These are phyloP conservation scores for Stenchaetothrips biformis DNA, from an alignment of 2,888 invertebrate species.

Conservation along the genomic window DNA sequence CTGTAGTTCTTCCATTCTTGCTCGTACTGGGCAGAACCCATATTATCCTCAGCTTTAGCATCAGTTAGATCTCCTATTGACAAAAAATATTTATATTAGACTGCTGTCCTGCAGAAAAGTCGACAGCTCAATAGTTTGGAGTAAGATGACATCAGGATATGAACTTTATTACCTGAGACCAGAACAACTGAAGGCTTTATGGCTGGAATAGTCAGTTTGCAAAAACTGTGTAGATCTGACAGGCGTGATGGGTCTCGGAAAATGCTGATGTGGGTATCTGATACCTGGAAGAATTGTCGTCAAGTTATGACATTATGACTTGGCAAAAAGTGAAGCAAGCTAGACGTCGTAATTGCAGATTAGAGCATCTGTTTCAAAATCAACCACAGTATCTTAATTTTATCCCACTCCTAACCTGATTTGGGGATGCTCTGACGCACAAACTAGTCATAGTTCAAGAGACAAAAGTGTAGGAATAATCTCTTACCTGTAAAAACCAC, in stretches of 20 bases:
- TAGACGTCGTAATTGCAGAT: conserved; percentile 26
- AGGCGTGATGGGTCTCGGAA: conserved; percentile 70
- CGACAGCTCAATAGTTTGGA: background rate
- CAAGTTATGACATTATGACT: background rate
- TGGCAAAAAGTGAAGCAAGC: conserved; percentile 27
- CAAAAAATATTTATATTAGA: background rate
- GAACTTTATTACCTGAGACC: conserved; percentile 60
- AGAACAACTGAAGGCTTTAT: conserved; percentile 73
- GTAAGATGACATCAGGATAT: background rate
- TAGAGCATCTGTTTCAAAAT: conserved; percentile 33
- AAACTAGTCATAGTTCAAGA: background rate
- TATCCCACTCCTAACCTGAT: background rate
- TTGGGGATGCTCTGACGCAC: background rate
- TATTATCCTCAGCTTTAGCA: conserved; percentile 71
- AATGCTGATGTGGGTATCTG: conserved; percentile 84
- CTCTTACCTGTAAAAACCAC: conserved; percentile 71
- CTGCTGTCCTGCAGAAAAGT: background rate
- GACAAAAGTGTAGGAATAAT: conserved; percentile 24
- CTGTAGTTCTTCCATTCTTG: conserved; percentile 80
- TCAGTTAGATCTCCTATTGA: conserved; percentile 74
- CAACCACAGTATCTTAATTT: no score
- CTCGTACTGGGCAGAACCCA: conserved; percentile 74
- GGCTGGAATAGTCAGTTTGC: conserved; percentile 63
- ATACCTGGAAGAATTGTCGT: conserved; percentile 56
- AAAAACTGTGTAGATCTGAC: conserved; percentile 73